Percentiles rank a stretch among this genome's conserved stretches.
These are phyloP conservation scores for Falco punctatus DNA, from an alignment of 2,113 vertebrate genomes.

Conservation along the genomic window DNA sequence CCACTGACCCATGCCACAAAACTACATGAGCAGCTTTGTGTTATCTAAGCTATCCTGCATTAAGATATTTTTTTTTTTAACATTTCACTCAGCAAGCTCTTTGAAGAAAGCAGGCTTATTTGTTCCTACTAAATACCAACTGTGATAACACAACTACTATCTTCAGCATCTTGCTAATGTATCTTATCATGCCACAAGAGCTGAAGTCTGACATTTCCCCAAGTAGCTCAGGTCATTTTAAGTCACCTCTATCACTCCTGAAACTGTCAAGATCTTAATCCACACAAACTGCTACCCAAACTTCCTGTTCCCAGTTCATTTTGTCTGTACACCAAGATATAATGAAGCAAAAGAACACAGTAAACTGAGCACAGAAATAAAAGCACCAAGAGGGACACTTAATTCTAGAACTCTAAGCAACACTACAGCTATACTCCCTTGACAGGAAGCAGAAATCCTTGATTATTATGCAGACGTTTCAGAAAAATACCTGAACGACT, in stretches of 20 bases:
- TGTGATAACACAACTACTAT: not conserved
- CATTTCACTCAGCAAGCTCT: not conserved
- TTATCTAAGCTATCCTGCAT: not conserved
- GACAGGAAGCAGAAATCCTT: not conserved
- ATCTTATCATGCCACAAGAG: not conserved
- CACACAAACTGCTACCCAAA: not conserved
- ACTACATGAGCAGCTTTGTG: not conserved
- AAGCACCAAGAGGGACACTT: not conserved
- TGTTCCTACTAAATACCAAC: not conserved
- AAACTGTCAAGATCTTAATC: not conserved
- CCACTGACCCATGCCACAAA: not conserved
- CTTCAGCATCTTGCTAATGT: not conserved
- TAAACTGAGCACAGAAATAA: not conserved
- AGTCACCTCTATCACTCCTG: not conserved
- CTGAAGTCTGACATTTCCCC: not conserved
- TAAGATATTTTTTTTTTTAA: not conserved
- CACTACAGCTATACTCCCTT: not conserved
- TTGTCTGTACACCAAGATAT: not conserved
- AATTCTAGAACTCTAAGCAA: not conserved
- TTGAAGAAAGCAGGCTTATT: not conserved
- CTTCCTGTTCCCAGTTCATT: not conserved
- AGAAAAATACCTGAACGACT: conserved; percentile 87
- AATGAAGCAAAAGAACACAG: not conserved
- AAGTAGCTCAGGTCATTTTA: not conserved
- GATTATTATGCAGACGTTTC: not conserved